Percentiles rank a stretch among this genome's conserved stretches.
These are phyloP conservation scores for Cepphus grylle DNA, from an alignment of 2,113 vertebrate genomes.

Conservation along the genomic window DNA sequence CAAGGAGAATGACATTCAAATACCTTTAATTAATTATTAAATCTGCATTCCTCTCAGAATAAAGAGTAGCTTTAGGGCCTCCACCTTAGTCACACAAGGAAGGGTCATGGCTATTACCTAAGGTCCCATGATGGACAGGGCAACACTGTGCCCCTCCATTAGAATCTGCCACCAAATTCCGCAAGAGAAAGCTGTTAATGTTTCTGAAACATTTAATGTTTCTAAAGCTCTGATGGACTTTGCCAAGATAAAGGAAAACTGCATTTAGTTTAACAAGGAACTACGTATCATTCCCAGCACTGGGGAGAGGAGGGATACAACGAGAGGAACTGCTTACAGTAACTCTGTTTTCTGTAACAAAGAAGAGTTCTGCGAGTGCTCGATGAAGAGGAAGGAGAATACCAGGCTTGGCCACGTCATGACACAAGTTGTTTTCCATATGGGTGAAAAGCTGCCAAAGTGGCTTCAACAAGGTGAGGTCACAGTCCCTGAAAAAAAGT, in stretches of 20 bases:
- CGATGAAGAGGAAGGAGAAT: conserved; percentile 92
- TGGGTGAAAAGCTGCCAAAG: conserved; percentile 92
- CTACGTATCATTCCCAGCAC: background rate
- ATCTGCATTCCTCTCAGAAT: background rate
- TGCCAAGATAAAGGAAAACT: background rate
- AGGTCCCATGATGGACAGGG: background rate
- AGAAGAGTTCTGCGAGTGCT: conserved; percentile 95
- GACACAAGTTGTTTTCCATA: conserved; percentile 85
- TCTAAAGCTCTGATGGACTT: background rate
- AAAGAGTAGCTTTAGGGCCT: background rate
- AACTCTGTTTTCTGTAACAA: conserved; percentile 88
- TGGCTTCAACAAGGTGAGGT: conserved; percentile 88
- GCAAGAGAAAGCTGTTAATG: background rate
- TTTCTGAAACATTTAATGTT: background rate
- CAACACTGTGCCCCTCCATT: background rate
- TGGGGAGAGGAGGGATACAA: background rate
- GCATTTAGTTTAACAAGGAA: background rate
- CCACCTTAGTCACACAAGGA: background rate
- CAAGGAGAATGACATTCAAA: background rate
- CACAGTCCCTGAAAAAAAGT: conserved; percentile 79
- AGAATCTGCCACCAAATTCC: background rate
- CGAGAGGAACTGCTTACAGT: conserved; percentile 74
- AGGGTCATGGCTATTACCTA: background rate
- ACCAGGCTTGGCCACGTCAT: conserved; percentile 82
- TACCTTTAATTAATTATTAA: background rate